Percentiles rank a stretch among this genome's conserved stretches.
These are phyloP conservation scores for Heteropelma amictum DNA, from an alignment of 2,888 invertebrate genomes.

Conservation along the genomic window DNA sequence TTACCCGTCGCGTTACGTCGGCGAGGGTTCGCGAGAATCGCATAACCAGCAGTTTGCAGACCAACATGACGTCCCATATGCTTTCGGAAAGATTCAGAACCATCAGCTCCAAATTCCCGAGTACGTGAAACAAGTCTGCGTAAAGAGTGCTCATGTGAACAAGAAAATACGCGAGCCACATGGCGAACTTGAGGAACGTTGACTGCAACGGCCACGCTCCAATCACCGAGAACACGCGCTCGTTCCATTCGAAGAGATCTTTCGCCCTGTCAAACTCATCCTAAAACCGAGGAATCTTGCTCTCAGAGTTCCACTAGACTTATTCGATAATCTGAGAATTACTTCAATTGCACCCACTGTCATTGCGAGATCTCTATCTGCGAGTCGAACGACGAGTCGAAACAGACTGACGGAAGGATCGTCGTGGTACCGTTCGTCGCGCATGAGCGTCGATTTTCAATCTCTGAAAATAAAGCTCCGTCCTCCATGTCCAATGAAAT, in stretches of 20 bases:
- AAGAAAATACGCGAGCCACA: constrained; percentile 26
- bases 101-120: constrained; percentile 41
- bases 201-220: constrained; percentile 44
- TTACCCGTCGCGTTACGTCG: constrained; percentile 13
- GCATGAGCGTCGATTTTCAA: background rate
- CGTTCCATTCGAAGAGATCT: constrained; percentile 48
- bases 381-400: background rate
- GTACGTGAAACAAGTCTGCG: constrained; percentile 33
- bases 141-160: constrained; percentile 31
- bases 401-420: background rate
- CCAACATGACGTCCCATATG: constrained; percentile 26
- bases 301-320: no score
- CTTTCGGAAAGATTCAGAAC: constrained; percentile 41
- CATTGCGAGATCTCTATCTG: background rate
- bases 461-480: background rate
- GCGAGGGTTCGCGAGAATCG: constrained; percentile 36
- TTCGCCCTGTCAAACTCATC: constrained; percentile 40
- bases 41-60: constrained; percentile 34
- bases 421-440: background rate
- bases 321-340: background rate
- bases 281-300: background rate
- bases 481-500: background rate
- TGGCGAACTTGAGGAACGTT: constrained; percentile 22
- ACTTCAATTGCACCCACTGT: background rate
- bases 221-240: constrained; percentile 21